phyloP scores from a whole-genome alignment of 2,888 invertebrate genomes.

The Eristalinus aeneus region DNA sequence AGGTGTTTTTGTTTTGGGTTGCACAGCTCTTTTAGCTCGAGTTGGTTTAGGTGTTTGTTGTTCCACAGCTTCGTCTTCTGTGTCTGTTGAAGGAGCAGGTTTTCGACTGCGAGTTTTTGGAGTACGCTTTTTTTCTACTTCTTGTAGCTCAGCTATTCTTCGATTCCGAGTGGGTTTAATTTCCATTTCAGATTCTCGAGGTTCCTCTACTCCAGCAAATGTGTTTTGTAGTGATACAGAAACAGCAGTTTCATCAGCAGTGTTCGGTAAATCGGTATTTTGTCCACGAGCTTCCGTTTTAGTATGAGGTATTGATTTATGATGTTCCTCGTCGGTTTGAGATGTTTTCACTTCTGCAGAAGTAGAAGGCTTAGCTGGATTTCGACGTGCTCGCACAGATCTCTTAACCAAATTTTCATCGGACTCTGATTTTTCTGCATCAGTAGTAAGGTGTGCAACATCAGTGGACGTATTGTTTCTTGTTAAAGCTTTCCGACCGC shows the following conservation, averaged over 20 bases:
- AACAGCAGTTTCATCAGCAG: background rate
- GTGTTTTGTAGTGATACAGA: background rate
- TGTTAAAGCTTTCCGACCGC: conserved; percentile 1
- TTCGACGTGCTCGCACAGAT: background rate
- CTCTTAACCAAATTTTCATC: background rate
- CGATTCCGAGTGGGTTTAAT: background rate
- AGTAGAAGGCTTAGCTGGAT: background rate
- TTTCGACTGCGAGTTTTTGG: background rate
- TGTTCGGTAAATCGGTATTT: background rate
- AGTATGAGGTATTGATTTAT: background rate
- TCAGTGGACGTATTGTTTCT: background rate
- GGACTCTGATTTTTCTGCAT: background rate
- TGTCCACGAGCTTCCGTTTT: background rate
- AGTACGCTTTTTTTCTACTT: background rate
- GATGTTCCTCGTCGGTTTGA: background rate
- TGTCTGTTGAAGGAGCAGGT: background rate
- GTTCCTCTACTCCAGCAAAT: background rate
- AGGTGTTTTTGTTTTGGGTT: background rate
- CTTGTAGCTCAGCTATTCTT: background rate
- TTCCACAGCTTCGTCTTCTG: conserved; percentile 10
- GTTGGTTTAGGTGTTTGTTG: background rate
- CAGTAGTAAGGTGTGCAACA: background rate
- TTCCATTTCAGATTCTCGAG: background rate
- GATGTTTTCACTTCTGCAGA: background rate
- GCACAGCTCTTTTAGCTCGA: background rate